Base-by-base conservation (phyloP, 2,797 vertebrate genomes). In the Meriones psammophilus region DNA sequence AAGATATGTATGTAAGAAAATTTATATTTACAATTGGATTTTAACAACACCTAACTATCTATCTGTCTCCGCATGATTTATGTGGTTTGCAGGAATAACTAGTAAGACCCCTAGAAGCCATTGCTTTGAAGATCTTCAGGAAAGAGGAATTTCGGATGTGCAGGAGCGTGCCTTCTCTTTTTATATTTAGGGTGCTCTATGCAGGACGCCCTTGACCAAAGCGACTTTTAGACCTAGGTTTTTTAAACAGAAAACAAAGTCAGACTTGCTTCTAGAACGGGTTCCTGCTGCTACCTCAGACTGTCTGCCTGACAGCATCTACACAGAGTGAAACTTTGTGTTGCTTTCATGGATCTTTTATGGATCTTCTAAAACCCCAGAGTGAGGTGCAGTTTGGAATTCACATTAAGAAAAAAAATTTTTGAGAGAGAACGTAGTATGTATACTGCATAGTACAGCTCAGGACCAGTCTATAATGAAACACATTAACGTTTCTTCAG, bases 211-310 rank as follows among this genome's bases (percentile, higher is more conserved):
- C 97, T 97, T 97, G 98, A 88, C 97, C 98, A 97, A 98, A 98
- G 94, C 99, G 99, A 87, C 97, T 68, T 98, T 98, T 99, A 93
- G 98, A 98, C 97, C 99, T 99, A 95, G 69, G 97, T 96, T 95
- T 95, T 97, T 97, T 81, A 97, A 98, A 98, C 79, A 98, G 94
- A 97, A 97, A 96, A 96, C 60, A 89, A 94, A 36, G 71, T 97
- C 60, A 97, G 89, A 94, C 5, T 69, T 60, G 20, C 85, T 93
- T 96, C 81, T 95, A 93, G 77, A 62, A 28, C n/a, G 42, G n/a
- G 71, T 84, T 86, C 13, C 30, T 86, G 69, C n/a, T 77, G 39
- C 30, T 88, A 60, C 84, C 92, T 90, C 74, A 86, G 22, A 66
- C 58, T 85, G 74, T 73, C 77, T 42, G 39, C 83, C n/a, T 83